These are phyloP conservation scores for Embiotoca jacksoni DNA, from an alignment of 2,113 vertebrate genomes.

Conservation along the genomic window DNA sequence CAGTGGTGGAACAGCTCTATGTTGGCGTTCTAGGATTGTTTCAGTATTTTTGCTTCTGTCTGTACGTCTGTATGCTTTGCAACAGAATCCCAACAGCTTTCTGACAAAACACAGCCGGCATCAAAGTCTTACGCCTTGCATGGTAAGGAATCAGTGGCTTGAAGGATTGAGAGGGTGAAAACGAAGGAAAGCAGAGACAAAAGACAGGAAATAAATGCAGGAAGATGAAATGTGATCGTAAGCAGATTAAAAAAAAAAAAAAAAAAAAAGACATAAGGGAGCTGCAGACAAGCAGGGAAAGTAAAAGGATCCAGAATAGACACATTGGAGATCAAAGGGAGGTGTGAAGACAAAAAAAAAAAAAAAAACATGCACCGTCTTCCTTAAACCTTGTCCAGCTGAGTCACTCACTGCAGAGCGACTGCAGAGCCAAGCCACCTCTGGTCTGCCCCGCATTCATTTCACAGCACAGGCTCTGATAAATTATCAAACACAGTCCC, in stretches of 20 bases:
- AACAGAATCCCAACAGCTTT: slow-evolving; percentile 22
- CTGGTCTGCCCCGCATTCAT: slow-evolving; percentile 55
- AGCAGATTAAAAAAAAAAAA: not conserved
- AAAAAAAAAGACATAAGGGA: not conserved
- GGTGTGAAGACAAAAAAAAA: not conserved
- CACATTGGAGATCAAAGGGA: slow-evolving; percentile 5
- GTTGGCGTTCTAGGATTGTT: slow-evolving; percentile 11
- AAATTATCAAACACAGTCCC: slow-evolving; percentile 70
- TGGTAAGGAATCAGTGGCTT: slow-evolving; percentile 7
- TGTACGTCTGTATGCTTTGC: slow-evolving; percentile 12
- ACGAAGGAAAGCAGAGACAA: not conserved
- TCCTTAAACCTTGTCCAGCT: slow-evolving; percentile 52
- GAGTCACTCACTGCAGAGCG: slow-evolving; percentile 72
- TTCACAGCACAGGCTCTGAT: slow-evolving; percentile 61
- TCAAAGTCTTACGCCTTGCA: slow-evolving; percentile 29
- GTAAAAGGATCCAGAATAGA: not conserved
- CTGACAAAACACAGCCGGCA: slow-evolving; percentile 26
- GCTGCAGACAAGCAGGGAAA: not conserved
- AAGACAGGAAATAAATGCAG: not conserved
- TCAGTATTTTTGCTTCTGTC: slow-evolving; percentile 18
- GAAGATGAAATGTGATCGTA: slow-evolving; percentile 1
- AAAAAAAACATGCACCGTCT: not conserved
- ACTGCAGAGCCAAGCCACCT: slow-evolving; percentile 57
- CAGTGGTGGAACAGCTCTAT: slow-evolving; percentile 19
- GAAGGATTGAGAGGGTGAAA: not conserved